These are phyloP conservation scores for Balearica regulorum DNA, from an alignment of 2,797 vertebrate genomes.

Conservation along the genomic window DNA sequence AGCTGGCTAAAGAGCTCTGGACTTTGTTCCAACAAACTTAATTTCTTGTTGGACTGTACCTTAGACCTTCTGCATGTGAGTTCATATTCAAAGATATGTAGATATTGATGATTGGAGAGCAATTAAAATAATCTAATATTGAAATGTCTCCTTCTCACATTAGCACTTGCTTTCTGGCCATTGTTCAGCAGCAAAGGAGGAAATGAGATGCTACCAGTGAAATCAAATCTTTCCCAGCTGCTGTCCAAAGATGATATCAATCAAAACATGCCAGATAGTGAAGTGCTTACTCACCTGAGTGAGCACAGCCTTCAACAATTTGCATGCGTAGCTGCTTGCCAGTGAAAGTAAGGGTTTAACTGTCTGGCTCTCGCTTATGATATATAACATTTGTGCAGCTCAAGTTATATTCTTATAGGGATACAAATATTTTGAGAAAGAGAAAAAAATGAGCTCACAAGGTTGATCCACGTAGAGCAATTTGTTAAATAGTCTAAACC, in stretches of 20 bases:
- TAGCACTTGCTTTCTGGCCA: background rate
- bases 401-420: background rate
- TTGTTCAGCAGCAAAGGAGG: background rate
- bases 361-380: background rate
- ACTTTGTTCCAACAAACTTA: background rate
- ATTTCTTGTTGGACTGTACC: background rate
- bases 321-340: background rate
- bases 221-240: background rate
- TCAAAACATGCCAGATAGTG: background rate
- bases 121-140: background rate
- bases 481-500: constrained; percentile 37
- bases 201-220: background rate
- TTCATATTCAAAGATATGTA: background rate
- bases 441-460: constrained; percentile 1
- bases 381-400: background rate
- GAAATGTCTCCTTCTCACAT: background rate
- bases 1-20: background rate
- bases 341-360: background rate
- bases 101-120: background rate
- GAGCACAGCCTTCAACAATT: background rate
- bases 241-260: background rate
- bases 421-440: constrained; percentile 15
- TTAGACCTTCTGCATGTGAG: background rate
- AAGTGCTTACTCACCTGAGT: background rate
- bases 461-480: background rate